phyloP scores from a whole-genome alignment of 2,113 vertebrate species.

The Chinchilla lanigera region DNA sequence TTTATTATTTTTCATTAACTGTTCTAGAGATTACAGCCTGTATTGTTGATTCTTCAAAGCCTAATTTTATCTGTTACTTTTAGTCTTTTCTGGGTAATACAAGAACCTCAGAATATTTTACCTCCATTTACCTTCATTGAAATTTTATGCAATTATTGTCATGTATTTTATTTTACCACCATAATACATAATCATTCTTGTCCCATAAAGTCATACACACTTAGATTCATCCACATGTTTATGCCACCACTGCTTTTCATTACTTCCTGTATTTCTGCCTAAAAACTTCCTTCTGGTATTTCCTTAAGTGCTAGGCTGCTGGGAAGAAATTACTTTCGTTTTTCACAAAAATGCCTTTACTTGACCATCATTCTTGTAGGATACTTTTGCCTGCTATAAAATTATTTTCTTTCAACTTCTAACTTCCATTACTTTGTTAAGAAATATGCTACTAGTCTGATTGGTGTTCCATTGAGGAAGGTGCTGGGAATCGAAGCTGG shows the following conservation, averaged over 20 bases:
- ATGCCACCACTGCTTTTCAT: background rate
- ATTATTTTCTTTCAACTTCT: constrained; percentile 6
- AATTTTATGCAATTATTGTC: background rate
- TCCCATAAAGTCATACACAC: background rate
- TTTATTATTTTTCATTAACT: background rate
- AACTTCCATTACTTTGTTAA: background rate
- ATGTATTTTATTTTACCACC: background rate
- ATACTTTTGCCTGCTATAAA: constrained; percentile 4
- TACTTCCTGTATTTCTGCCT: background rate
- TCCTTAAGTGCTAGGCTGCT: background rate
- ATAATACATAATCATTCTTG: background rate
- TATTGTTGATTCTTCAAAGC: constrained; percentile 15
- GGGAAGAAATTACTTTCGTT: constrained; percentile 8
- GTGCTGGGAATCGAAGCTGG: background rate
- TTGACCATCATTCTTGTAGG: background rate
- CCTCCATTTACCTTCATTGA: background rate
- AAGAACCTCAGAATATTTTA: background rate
- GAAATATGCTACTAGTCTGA: background rate
- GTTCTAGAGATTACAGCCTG: background rate
- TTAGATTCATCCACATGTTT: background rate
- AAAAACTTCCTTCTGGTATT: constrained; percentile 6
- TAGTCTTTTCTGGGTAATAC: background rate
- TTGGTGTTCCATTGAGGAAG: background rate
- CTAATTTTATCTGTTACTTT: background rate
- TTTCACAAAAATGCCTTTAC: background rate